These are phyloP conservation scores for Rotaria sp. DNA, from an alignment of 2,888 invertebrate genomes.

Conservation along the genomic window DNA sequence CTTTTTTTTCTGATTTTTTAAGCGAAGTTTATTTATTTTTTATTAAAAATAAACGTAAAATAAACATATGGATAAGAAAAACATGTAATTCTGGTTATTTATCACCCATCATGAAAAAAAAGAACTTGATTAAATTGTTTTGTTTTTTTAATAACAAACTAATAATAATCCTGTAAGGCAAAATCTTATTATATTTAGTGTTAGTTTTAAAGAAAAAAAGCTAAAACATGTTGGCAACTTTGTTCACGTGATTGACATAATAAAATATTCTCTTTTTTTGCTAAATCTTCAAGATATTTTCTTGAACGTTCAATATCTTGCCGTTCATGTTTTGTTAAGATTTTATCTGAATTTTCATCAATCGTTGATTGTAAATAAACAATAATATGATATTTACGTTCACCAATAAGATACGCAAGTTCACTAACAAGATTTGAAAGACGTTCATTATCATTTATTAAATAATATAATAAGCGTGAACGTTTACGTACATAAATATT, in stretches of 20 bases:
- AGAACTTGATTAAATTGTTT: too few species aligned
- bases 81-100: neutral
- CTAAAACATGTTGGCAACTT: constrained; percentile 14
- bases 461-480: neutral
- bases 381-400: constrained; percentile 2
- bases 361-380: neutral
- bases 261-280: neutral
- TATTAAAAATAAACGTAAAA: neutral
- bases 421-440: neutral
- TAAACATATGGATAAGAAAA: neutral
- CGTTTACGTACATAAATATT: neutral
- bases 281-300: constrained; percentile 11
- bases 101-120: too few species aligned
- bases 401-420: constrained; percentile 7
- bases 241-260: constrained; percentile 15
- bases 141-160: neutral
- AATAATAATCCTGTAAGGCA: too few species aligned
- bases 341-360: neutral
- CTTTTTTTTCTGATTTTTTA: too few species aligned
- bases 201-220: neutral
- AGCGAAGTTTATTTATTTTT: neutral
- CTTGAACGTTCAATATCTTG: neutral
- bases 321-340: neutral
- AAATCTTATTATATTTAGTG: neutral
- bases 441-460: constrained; percentile 12